Evolutionary conservation across 2,888 invertebrate species (phyloP), one percentile per base, ranked within the genome.

Genomic region (Agrochola circellaris): DNA sequence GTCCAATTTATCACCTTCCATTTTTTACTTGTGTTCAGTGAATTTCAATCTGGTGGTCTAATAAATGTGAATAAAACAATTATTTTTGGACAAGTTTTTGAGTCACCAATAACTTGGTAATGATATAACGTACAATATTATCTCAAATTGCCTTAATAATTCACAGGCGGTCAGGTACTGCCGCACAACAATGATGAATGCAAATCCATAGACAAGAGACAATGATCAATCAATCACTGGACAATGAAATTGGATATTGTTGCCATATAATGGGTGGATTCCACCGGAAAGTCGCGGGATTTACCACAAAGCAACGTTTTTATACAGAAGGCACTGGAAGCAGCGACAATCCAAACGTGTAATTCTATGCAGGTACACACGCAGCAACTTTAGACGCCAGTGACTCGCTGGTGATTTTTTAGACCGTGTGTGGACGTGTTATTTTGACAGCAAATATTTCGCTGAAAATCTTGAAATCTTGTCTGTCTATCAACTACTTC

Each of bases 1-100:
- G 66, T 94, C 94, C 58, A 90, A 88, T 79, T 92, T 92, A 86
- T 96, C 96, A 76, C 96, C 96, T 93, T 96, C 96, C 96, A 96
- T 96, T 93, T 91, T 62, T 38, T 9, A 61, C 45, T 76, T 62
- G 11, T 62, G 5, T 20, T 72, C n/a, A 67, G 58, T 65, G 66
- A 79, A 66, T 69, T 68, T 66, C 56, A 68, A 67, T 70, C 51
- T 15, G 56, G 23, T 56, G 42, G n/a, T n/a, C n/a, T 81, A 81
- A 76, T 73, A 84, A 77, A 66, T 51, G 61, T 83, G 23, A 82
- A 76, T 75, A 23, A 68, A 42, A 71, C 54, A 71, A 67, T 58
- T 61, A 65, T 61, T 75, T 77, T 80, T 72, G 38, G 9, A 45
- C 38, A n/a, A 45, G 15, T 42, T 26, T 38, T 30, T 13, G 17